These are phyloP conservation scores for Gymnoscopelus braueri DNA, from an alignment of 2,797 vertebrate species.

Conservation along the genomic window DNA sequence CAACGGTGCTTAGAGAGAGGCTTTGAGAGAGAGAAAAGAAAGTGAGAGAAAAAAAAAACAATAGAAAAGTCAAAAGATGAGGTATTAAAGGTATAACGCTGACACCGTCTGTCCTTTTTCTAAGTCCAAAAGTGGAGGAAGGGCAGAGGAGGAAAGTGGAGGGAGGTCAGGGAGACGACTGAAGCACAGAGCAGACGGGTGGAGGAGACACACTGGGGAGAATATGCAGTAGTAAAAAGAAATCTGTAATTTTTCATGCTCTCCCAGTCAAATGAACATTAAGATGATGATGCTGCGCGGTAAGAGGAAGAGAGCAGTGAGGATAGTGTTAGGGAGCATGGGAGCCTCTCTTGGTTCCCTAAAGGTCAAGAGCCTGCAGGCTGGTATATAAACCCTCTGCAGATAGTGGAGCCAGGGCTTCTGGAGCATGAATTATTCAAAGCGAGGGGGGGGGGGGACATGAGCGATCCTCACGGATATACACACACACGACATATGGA, in stretches of 20 bases:
- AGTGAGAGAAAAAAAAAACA: too few relatives aligned
- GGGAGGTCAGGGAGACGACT: slow-evolving; percentile 23
- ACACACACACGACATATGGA: slow-evolving; percentile 38
- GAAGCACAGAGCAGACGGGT: slow-evolving; percentile 37
- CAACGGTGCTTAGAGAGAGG: too few relatives aligned
- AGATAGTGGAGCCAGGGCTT: slow-evolving; percentile 38
- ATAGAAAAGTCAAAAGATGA: too few relatives aligned
- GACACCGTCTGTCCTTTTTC: too few relatives aligned
- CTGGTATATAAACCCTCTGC: slow-evolving; percentile 64
- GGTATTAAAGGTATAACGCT: too few relatives aligned
- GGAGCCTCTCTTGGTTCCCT: slow-evolving; percentile 52
- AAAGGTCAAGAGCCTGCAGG: slow-evolving; percentile 60
- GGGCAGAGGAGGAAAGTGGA: slow-evolving; percentile 17
- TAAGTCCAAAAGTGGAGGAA: background rate
- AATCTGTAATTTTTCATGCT: background rate
- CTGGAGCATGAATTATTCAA: slow-evolving; percentile 75
- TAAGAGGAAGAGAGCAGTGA: slow-evolving; percentile 5
- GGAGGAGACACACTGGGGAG: slow-evolving; percentile 6
- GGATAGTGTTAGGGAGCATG: slow-evolving; percentile 33
- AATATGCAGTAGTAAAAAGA: slow-evolving; percentile 6
- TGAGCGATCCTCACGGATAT: slow-evolving; percentile 45
- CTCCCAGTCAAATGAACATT: too few relatives aligned
- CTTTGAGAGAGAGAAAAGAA: too few relatives aligned
- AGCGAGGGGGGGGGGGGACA: slow-evolving; percentile 45
- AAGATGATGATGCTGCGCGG: too few relatives aligned